Conservation (phyloP, 2,797 vertebrate genomes). For the Urophycis tenuis region DNA sequence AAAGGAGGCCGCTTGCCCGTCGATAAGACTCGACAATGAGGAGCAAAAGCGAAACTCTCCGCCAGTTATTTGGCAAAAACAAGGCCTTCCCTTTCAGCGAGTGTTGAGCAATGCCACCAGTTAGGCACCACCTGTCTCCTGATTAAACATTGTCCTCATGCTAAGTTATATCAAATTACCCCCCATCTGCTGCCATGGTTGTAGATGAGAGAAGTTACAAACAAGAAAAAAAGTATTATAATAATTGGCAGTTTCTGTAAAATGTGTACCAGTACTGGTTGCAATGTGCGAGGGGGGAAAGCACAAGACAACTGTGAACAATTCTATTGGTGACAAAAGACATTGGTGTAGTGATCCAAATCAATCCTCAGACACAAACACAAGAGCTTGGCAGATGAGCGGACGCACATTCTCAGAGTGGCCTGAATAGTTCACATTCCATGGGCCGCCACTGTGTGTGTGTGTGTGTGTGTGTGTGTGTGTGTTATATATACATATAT, state of each 20-base stretch:
- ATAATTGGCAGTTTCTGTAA: neutral
- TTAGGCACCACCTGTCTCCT: neutral
- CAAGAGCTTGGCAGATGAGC: constrained; percentile 24
- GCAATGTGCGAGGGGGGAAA: neutral
- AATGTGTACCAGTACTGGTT: neutral
- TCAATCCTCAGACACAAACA: constrained; percentile 51
- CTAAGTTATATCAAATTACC: neutral
- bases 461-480: neutral
- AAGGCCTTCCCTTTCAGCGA: neutral
- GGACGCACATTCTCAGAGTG: constrained; percentile 19
- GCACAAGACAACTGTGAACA: neutral
- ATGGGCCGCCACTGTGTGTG: constrained; percentile 4
- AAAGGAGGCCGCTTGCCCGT: neutral
- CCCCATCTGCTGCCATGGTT: neutral
- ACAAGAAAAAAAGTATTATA: neutral
- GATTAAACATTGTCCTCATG: neutral
- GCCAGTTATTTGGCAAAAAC: neutral
- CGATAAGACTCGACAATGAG: neutral
- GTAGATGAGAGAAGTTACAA: neutral
- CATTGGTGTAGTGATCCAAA: constrained; percentile 12
- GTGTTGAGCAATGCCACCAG: neutral
- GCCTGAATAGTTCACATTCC: constrained; percentile 52
- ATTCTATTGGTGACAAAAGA: constrained; percentile 5
- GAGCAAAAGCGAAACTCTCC: neutral
- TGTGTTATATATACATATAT: constrained; percentile 12